These are phyloP conservation scores for Platynereis dumerilii DNA, from an alignment of 2,888 invertebrate species.

Conservation along the genomic window DNA sequence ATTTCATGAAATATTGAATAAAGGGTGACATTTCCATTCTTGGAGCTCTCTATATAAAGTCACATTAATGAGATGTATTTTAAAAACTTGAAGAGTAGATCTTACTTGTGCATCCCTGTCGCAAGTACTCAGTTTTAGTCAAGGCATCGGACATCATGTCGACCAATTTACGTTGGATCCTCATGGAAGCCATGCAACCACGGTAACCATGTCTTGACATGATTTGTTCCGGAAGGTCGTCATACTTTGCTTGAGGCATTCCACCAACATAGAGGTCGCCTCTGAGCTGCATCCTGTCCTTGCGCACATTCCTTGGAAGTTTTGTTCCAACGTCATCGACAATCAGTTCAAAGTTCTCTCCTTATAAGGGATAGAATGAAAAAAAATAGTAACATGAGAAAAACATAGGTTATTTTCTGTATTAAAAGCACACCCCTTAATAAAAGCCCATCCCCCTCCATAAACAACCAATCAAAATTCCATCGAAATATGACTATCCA, in stretches of 20 bases:
- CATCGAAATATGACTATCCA: too few species aligned
- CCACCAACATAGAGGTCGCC: conserved; percentile 52
- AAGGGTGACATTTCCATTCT: not conserved
- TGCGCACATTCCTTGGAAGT: not conserved
- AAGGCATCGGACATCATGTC: conserved; percentile 42
- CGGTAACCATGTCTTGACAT: conserved; percentile 54
- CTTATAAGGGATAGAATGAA: not conserved
- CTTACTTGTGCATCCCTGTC: conserved; percentile 37
- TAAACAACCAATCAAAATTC: too few species aligned
- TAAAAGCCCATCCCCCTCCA: too few species aligned
- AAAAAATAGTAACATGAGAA: too few species aligned
- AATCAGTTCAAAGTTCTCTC: conserved; percentile 5
- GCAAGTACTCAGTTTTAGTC: conserved; percentile 21
- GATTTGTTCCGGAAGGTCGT: conserved; percentile 32
- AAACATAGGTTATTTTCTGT: too few species aligned
- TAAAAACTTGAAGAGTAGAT: too few species aligned
- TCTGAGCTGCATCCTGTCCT: conserved; percentile 34
- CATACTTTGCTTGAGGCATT: conserved; percentile 44
- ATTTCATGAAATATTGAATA: not conserved
- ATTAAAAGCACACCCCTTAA: too few species aligned
- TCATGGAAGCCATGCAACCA: conserved; percentile 57
- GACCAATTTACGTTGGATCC: conserved; percentile 47
- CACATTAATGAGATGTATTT: too few species aligned
- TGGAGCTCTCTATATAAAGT: too few species aligned
- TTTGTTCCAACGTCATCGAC: not conserved